These are phyloP conservation scores for Brotula barbata DNA, from an alignment of 2,797 vertebrate genomes.

Conservation along the genomic window DNA sequence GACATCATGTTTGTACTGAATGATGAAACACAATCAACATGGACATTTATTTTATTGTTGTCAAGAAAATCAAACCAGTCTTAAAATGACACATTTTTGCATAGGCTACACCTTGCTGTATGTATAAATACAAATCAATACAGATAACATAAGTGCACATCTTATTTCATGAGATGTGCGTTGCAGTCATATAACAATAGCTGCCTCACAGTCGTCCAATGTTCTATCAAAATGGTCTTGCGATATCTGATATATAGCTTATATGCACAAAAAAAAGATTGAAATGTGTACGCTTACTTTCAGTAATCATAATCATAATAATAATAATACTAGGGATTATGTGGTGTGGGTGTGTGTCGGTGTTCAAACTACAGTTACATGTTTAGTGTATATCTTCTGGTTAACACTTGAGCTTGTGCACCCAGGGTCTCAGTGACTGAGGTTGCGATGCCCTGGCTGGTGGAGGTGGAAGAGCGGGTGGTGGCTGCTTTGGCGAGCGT, in stretches of 20 bases:
- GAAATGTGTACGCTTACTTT: slow-evolving; percentile 7
- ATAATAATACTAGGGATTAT: slow-evolving; percentile 12
- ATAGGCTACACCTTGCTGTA: slow-evolving; percentile 19
- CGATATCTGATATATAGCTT: slow-evolving; percentile 28
- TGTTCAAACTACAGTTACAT: neutral
- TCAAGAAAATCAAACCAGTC: slow-evolving; percentile 30
- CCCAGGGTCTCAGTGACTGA: slow-evolving; percentile 81
- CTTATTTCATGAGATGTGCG: slow-evolving; percentile 50
- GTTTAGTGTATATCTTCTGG: slow-evolving; percentile 13
- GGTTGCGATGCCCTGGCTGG: slow-evolving; percentile 87
- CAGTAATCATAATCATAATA: neutral
- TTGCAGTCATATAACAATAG: slow-evolving; percentile 33
- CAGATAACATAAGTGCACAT: slow-evolving; percentile 16
- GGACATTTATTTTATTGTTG: slow-evolving; percentile 47
- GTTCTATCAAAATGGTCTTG: slow-evolving; percentile 14
- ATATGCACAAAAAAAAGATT: slow-evolving; percentile 10
- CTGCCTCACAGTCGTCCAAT: slow-evolving; percentile 46
- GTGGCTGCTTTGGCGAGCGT: slow-evolving; percentile 76
- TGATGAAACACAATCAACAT: slow-evolving; percentile 13
- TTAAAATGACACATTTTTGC: slow-evolving; percentile 28
- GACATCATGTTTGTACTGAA: neutral
- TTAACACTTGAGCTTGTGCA: neutral
- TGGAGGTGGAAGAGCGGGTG: slow-evolving; percentile 80
- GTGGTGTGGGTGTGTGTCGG: neutral
- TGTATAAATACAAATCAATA: slow-evolving; percentile 17